Evolutionary conservation across 1,140 invertebrate species (phyloP).

Genomic region (Campodea augens): DNA sequence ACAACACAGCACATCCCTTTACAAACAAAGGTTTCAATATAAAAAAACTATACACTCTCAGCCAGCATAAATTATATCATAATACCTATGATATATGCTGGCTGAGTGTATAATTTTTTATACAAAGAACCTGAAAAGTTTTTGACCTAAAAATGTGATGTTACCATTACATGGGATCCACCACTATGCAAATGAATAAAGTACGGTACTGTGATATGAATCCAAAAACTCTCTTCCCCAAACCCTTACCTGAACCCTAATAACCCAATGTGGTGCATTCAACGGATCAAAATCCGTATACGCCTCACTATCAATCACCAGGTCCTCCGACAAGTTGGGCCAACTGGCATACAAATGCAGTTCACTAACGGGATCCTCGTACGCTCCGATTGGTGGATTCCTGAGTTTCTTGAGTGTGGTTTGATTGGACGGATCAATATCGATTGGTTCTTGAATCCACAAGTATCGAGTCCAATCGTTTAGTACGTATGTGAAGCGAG

Average conservation of each 20-base stretch:
- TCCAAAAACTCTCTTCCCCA: too few relatives aligned
- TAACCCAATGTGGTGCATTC: slow-evolving; percentile 55
- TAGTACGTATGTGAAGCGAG: slow-evolving; percentile 63
- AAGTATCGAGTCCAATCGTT: slow-evolving; percentile 41
- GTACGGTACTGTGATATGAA: slow-evolving; percentile 19
- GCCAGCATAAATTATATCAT: too few relatives aligned
- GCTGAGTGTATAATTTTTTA: too few relatives aligned
- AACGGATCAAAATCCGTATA: slow-evolving; percentile 75
- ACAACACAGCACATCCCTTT: too few relatives aligned
- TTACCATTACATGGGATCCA: too few relatives aligned
- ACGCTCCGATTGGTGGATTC: slow-evolving; percentile 63
- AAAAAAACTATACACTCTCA: too few relatives aligned
- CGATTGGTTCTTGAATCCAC: slow-evolving; percentile 49
- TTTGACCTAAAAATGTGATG: too few relatives aligned
- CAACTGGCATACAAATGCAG: slow-evolving; percentile 67
- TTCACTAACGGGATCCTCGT: slow-evolving; percentile 45
- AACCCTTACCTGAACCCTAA: slow-evolving; percentile 12
- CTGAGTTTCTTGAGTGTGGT: slow-evolving; percentile 21
- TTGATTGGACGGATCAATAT: slow-evolving; percentile 39
- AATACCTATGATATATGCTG: too few relatives aligned
- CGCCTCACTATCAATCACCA: slow-evolving; percentile 67
- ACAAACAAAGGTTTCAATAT: too few relatives aligned
- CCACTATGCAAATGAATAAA: slow-evolving; percentile 36
- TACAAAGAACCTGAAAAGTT: too few relatives aligned
- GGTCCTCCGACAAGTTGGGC: slow-evolving; percentile 64